Evolutionary conservation across 2,113 vertebrate genomes (phyloP), one percentile per base, ranked within the genome.

Genomic region (Gambusia affinis): DNA sequence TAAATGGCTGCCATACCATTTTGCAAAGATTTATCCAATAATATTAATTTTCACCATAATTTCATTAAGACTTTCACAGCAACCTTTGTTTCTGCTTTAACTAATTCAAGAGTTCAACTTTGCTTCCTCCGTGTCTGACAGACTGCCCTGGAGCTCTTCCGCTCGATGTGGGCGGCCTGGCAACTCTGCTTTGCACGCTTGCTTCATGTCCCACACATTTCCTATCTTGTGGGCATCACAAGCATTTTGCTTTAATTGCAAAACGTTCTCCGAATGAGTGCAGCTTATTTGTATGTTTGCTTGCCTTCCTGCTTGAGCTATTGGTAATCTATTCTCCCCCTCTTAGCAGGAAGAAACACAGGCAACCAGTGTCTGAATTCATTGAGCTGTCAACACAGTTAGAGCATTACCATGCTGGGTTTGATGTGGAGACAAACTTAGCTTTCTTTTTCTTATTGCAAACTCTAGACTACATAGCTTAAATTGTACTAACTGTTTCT

Each of bases 161-260:
- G 93, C 92, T 93, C 93, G 92, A 95, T 91, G 94, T 85, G 92
- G 95, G 93, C 92, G 71, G 76, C 84, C 93, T 95, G 95, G 95
- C 94, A 94, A 93, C 88, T 94, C 95, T 95, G 95, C 93, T 85
- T 82, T 93, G 94, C 93, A 95, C 94, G 92, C 96, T 97, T 95
- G 92, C 91, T 94, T 89, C 94, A 87, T 92, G 94, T 96, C 95
- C 95, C 93, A 94, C 94, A 94, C 95, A 93, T 95, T 94, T 95
- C 94, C 94, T 88, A 94, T 94, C 92, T 93, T 87, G 92, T 92
- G 95, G 94, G 95, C 95, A 93, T 96, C 95, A 88, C 89, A 94
- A 94, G 93, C 94, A 94, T 95, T 91, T 96, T 94, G 90, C 95
- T 95, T 94, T 94, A 95, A 95, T 94, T 96, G 95, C 83, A 76